phyloP scores from a whole-genome alignment of 1,140 invertebrate species.

The Cyphomyrmex costatus region DNA sequence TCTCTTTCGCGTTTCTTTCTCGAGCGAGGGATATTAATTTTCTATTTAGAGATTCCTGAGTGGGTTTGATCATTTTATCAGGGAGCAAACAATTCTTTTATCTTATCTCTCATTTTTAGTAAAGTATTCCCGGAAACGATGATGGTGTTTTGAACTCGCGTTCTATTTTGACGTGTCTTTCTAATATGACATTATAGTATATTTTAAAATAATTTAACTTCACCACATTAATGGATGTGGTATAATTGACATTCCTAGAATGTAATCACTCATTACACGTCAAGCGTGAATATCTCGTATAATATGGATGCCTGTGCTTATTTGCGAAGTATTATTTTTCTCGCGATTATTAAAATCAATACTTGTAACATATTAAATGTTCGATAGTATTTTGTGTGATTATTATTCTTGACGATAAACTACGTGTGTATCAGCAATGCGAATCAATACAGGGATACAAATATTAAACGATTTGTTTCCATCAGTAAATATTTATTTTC shows the following conservation, averaged over 20 bases:
- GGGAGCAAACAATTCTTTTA: neutral
- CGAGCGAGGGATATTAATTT: neutral
- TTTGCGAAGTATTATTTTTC: neutral
- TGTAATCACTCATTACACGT: neutral
- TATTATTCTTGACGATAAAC: neutral
- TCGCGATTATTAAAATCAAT: neutral
- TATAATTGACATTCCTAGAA: slow-evolving; percentile 19
- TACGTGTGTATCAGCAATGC: neutral
- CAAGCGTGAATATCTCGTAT: neutral
- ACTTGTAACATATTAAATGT: neutral
- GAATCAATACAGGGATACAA: neutral
- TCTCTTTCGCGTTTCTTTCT: neutral
- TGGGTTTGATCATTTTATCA: neutral
- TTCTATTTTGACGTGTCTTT: neutral
- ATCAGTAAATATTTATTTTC: neutral
- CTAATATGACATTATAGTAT: neutral
- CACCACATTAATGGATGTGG: too few species aligned
- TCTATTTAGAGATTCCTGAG: neutral
- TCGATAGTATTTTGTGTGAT: neutral
- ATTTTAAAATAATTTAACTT: neutral
- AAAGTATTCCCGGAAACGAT: neutral
- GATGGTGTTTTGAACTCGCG: neutral
- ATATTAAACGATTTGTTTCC: neutral
- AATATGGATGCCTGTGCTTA: neutral
- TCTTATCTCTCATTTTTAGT: neutral